Evolutionary conservation across 2,888 invertebrate species (phyloP), one percentile per base, ranked within the genome.

Genomic region (Volucella inflata): DNA sequence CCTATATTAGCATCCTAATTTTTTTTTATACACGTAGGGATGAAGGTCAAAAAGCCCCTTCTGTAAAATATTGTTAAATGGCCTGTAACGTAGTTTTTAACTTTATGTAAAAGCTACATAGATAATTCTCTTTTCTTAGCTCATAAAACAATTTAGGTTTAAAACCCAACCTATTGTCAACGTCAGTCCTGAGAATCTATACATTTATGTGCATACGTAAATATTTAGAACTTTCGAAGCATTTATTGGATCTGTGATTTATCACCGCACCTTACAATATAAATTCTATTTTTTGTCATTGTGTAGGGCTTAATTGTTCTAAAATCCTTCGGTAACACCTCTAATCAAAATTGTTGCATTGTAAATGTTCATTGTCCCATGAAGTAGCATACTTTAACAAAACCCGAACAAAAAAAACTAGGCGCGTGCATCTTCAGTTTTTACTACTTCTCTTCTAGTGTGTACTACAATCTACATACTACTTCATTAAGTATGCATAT

Each of bases 321-420:
- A 57, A 17, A 55, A 14, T 57, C 70, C 77, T 42, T 78, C 64
- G 30, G 17, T 64, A 50, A 70, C 77, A 78, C 70, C 55, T 57
- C 46, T 30, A 62, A 50, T 57, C 3, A 40, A 55, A 65, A 59
- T 40, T 78, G 36, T 36, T 44, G 10, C 10, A 57, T 71, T 71
- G 71, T 71, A 21, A 30, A 17, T 72, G 79, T 51, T 44, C 79
- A 72, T 65, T 78, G 64, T 78, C 59, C 71, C 78, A 65, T 78
- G 65, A 71, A 78, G 64, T 60, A 53, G 62, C 72, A 40, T 44
- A 62, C 53, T 62, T 62, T 6, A 30, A 30, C n/a, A n/a, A n/a
- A n/a, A n/a, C n/a, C n/a, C n/a, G 48, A 57, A 57, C 38, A 60
- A 42, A 51, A 6, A 21, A 38, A 68, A 64, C 53, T 46, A 55